Evolutionary conservation across 2,797 vertebrate genomes (phyloP), one percentile per base, ranked within the genome.

Genomic region (Fistularia commersonii): DNA sequence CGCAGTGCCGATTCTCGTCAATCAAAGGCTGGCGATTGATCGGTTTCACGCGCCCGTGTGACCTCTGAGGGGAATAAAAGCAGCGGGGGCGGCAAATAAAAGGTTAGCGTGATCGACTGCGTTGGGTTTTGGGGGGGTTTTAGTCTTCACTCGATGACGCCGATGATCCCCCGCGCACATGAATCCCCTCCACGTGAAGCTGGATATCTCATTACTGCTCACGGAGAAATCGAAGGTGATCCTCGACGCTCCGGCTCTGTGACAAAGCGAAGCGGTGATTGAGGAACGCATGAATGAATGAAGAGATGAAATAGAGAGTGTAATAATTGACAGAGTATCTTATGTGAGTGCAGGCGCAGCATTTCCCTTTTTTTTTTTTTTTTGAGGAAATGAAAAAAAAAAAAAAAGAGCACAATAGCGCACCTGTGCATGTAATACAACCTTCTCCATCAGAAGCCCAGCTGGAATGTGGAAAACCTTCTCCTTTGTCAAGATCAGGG

Each of bases 121-220:
- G 57, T 54, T 62, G 40, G 61, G 41, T 55, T 54, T 42, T 2
- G 23, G 23, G 41, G 23, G 23, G 41, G 40, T 76, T 74, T 66
- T 58, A 73, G 75, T 60, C 70, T 59, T 44, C 44, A 72, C 66
- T 71, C 76, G 71, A 70, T 81, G 77, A 77, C 54, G 46, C 32
- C 7, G 44, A 55, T 67, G 44, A 77, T 72, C 23, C 64, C 49
- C 41, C 32, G 13, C 40, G 51, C 64, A 61, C 51, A 55, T 68
- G 57, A 77, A 82, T 79, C 77, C 74, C 73, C 74, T 12, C n/a
- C 51, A 49, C 63, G 56, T 41, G 44, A 69, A 68, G 56, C 41
- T 7, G 53, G 61, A 54, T 59, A 33, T 67, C 62, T 82, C 66
- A 72, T 82, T 82, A 78, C 10, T 0, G 32, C 54, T 70, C 23